Evolutionary conservation across 2,797 vertebrate genomes (phyloP), one percentile per base, ranked within the genome.

Genomic region (Enoplosus armatus): DNA sequence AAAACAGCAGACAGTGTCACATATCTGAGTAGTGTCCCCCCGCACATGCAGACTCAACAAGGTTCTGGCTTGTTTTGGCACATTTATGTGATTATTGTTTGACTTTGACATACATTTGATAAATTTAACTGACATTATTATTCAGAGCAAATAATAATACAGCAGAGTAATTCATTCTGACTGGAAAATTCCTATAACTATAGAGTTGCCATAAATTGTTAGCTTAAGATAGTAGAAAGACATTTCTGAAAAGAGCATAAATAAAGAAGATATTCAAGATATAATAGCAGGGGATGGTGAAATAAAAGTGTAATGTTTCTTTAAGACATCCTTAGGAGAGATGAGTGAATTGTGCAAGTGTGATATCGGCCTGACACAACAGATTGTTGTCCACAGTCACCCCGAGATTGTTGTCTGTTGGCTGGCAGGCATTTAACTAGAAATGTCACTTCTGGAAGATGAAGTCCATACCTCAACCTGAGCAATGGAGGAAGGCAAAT

Each of bases 341-440:
- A 56, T 27, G 58, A 54, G 27, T 39, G 29, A 50, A 51, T 65
- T 66, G 37, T 82, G 61, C 76, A 78, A 69, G 67, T 76, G 58
- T 60, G 59, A 68, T 67, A 45, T 53, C 14, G 6, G n/a, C n/a
- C 54, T 82, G 51, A 59, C 61, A 35, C 58, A 72, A 41, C 66
- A 66, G 43, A 54, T 60, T 69, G 51, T 58, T 83, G 72, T 79
- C 37, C 43, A 72, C 24, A 66, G 20, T 79, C 77, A 62, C 77
- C 41, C 27, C 2, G 53, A 72, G 68, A 76, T 43, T 65, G 45
- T 58, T 48, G 72, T 68, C 43, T 53, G 20, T 48, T 59, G 45
- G 27, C 41, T 64, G 64, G 53, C 51, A 62, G 60, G 6, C 37
- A 27, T 56, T 67, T 29, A 56, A 33, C 31, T n/a, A 20, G 24